phyloP scores from a whole-genome alignment of 1,140 invertebrate species.

The Trypoxylus dichotomus region DNA sequence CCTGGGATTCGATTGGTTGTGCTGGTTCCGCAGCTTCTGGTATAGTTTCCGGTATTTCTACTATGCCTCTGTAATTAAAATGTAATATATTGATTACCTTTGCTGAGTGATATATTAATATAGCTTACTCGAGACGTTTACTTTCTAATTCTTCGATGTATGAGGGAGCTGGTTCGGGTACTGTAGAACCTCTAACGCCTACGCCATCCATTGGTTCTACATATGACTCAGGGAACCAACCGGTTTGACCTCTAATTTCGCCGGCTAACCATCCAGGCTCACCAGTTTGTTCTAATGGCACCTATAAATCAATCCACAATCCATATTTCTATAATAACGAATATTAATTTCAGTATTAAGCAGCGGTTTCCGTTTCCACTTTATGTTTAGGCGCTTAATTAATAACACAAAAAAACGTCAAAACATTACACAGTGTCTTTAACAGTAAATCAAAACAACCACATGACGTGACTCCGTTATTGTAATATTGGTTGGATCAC shows the following conservation, averaged over 20 bases:
- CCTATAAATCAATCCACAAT: slow-evolving; percentile 54
- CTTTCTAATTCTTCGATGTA: slow-evolving; percentile 43
- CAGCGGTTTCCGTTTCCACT: background rate
- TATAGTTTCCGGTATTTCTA: slow-evolving; percentile 70
- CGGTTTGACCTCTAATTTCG: slow-evolving; percentile 81
- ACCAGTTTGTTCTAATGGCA: slow-evolving; percentile 81
- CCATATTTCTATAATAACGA: slow-evolving; percentile 7
- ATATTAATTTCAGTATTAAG: background rate
- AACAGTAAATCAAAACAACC: no score
- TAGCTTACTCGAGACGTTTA: slow-evolving; percentile 53
- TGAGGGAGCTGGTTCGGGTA: slow-evolving; percentile 31
- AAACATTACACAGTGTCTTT: no score
- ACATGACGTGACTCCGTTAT: no score
- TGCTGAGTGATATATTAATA: slow-evolving; percentile 6
- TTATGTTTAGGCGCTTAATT: no score
- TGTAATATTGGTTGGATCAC: no score
- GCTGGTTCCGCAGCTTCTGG: slow-evolving; percentile 32
- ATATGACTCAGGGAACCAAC: slow-evolving; percentile 99
- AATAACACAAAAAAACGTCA: no score
- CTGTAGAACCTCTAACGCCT: slow-evolving; percentile 39
- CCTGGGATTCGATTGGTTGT: slow-evolving; percentile 31
- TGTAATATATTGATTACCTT: background rate
- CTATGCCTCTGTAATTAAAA: slow-evolving; percentile 59
- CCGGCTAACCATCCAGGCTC: slow-evolving; percentile 98
- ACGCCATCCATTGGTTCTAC: slow-evolving; percentile 76